These are phyloP conservation scores for Melanotaenia boesemani DNA, from an alignment of 2,797 vertebrate species.

Conservation along the genomic window DNA sequence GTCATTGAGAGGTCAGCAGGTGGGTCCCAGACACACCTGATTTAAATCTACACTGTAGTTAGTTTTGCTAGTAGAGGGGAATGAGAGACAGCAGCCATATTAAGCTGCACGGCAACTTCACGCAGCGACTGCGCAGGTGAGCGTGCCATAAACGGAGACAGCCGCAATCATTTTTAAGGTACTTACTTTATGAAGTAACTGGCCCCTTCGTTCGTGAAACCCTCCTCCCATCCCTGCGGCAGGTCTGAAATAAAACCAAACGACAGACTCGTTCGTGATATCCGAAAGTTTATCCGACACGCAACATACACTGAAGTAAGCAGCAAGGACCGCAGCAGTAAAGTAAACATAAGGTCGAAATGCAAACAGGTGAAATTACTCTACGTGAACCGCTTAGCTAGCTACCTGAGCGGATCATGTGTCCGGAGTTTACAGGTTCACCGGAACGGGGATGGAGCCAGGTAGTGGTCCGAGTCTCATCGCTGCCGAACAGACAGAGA, in stretches of 20 bases:
- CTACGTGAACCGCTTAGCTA: not conserved
- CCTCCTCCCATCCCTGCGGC: slow-evolving; percentile 94
- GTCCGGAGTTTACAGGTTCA: slow-evolving; percentile 93
- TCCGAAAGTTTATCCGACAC: slow-evolving; percentile 55
- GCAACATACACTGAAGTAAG: not conserved
- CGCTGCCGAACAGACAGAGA: slow-evolving; percentile 75
- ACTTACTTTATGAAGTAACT: slow-evolving; percentile 97
- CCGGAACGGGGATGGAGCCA: slow-evolving; percentile 93
- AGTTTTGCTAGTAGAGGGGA: slow-evolving; percentile 6
- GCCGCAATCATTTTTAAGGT: not conserved
- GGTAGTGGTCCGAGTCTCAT: slow-evolving; percentile 85
- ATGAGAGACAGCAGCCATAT: slow-evolving; percentile 44
- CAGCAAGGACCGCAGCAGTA: not conserved
- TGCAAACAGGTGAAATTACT: slow-evolving; percentile 5
- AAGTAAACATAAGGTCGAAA: slow-evolving; percentile 11
- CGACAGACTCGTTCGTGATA: slow-evolving; percentile 10
- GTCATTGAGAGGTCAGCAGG: slow-evolving; percentile 44
- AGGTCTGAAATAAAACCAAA: slow-evolving; percentile 81
- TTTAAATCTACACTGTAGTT: slow-evolving; percentile 31
- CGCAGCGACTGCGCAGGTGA: slow-evolving; percentile 21
- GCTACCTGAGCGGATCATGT: slow-evolving; percentile 95
- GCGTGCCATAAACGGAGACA: not conserved
- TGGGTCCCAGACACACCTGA: slow-evolving; percentile 14
- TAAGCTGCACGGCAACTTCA: slow-evolving; percentile 31
- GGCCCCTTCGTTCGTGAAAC: slow-evolving; percentile 91